Conservation (phyloP, 2,888 invertebrate genomes). For the Lycia hirtaria region DNA sequence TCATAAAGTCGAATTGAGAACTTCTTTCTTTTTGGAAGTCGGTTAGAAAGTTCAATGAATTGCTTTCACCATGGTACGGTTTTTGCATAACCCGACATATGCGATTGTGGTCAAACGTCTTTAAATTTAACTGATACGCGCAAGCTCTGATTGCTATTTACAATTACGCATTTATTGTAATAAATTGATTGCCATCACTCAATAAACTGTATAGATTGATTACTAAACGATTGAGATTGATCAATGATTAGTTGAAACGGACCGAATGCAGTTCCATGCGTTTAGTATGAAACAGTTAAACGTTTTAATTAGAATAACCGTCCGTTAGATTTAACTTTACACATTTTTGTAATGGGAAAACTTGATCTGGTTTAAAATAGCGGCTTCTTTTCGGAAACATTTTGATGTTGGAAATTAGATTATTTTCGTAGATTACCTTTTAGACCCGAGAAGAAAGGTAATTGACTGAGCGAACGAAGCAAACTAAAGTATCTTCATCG, state of each 20-base stretch:
- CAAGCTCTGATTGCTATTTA: conserved; percentile 2
- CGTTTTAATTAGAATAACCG: conserved; percentile 22
- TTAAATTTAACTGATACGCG: neutral
- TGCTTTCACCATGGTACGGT: too few relatives aligned
- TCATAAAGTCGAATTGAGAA: too few relatives aligned
- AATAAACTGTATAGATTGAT: conserved; percentile 21
- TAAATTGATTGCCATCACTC: conserved; percentile 23
- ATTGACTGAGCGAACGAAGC: too few relatives aligned
- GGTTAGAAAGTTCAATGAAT: too few relatives aligned
- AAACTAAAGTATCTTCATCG: too few relatives aligned
- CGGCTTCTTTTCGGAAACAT: neutral
- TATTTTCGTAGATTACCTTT: neutral
- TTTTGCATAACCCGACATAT: neutral
- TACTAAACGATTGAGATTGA: conserved; percentile 25
- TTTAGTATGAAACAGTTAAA: conserved; percentile 11
- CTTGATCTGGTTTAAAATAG: neutral
- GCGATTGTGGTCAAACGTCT: neutral
- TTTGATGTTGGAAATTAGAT: neutral
- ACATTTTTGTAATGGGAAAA: neutral
- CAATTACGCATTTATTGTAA: conserved; percentile 9
- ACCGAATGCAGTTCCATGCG: conserved; percentile 8
- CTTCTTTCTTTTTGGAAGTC: too few relatives aligned
- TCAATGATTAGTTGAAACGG: conserved; percentile 19
- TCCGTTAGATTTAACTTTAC: conserved; percentile 6
- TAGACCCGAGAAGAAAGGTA: too few relatives aligned